phyloP scores from a whole-genome alignment of 2,888 invertebrate genomes.

The Seladonia tumulorum region DNA sequence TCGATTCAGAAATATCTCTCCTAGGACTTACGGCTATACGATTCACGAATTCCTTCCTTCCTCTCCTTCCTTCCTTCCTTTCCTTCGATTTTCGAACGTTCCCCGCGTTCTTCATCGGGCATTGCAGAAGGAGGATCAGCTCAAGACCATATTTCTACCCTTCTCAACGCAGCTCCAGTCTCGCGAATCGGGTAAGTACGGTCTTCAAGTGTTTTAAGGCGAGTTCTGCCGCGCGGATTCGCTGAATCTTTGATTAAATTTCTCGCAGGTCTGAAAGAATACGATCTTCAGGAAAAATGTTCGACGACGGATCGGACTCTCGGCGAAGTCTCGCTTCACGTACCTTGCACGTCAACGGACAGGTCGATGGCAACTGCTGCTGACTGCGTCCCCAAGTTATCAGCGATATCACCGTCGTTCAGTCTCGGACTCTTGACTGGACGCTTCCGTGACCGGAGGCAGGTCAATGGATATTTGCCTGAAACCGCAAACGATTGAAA shows the following conservation, averaged over 20 bases:
- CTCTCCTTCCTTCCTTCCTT: not conserved
- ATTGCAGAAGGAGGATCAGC: not conserved
- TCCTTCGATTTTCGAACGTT: not conserved
- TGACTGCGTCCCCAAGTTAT: conserved; percentile 6
- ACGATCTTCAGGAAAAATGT: not conserved
- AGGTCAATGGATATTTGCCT: conserved; percentile 86
- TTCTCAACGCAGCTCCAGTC: conserved; percentile 18
- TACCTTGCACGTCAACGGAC: conserved; percentile 11
- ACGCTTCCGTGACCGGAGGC: conserved; percentile 85
- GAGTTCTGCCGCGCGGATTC: not conserved
- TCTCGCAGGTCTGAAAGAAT: not conserved
- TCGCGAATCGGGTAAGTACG: conserved; percentile 19
- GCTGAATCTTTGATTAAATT: not conserved
- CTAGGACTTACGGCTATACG: not conserved
- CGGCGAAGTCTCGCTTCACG: not conserved
- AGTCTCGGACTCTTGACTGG: conserved; percentile 74
- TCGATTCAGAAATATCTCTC: conserved; percentile 4
- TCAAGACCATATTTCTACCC: not conserved
- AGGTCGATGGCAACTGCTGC: not conserved
- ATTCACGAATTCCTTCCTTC: not conserved
- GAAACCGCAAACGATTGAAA: conserved; percentile 27
- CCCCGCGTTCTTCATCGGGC: too few species aligned
- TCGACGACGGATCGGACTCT: not conserved
- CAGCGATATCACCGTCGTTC: conserved; percentile 76
- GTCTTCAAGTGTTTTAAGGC: not conserved